Percentiles rank a stretch among this genome's conserved stretches.
phyloP scores from a whole-genome alignment of 2,797 vertebrate genomes.

The Oreochromis mossambicus region DNA sequence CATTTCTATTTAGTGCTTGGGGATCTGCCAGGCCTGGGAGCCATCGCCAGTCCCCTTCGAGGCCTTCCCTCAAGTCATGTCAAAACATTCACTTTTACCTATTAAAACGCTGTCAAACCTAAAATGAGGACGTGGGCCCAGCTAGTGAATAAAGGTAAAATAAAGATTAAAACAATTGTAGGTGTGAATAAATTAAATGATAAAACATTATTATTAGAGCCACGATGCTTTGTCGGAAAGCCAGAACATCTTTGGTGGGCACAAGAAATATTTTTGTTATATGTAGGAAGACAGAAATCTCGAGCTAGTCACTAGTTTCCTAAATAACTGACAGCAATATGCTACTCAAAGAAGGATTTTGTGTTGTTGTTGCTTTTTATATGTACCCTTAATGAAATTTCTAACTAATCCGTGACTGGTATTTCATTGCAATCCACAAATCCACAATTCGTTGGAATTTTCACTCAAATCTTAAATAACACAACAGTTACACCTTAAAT shows the following conservation, averaged over 20 bases:
- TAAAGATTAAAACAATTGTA: neutral
- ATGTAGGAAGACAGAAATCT: neutral
- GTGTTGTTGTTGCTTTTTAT: neutral
- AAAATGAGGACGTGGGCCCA: neutral
- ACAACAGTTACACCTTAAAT: neutral
- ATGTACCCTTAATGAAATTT: neutral
- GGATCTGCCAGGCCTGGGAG: neutral
- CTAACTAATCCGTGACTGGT: neutral
- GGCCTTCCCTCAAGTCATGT: neutral
- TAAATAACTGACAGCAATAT: neutral
- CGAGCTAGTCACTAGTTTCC: neutral
- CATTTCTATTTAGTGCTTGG: neutral
- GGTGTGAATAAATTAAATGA: neutral
- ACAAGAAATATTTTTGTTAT: neutral
- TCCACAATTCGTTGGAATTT: neutral
- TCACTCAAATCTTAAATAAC: neutral
- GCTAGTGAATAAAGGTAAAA: neutral
- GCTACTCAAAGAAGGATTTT: neutral
- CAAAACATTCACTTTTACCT: neutral
- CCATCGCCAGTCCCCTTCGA: neutral
- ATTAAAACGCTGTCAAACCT: neutral
- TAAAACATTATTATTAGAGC: accelerated
- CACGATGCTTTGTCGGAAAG: neutral
- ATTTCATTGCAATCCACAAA: neutral
- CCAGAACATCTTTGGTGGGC: neutral